A percentile compares a stretch with the other conserved stretches of the same genome.
phyloP scores from a whole-genome alignment of 2,113 vertebrate genomes.

The Gallinago media region DNA sequence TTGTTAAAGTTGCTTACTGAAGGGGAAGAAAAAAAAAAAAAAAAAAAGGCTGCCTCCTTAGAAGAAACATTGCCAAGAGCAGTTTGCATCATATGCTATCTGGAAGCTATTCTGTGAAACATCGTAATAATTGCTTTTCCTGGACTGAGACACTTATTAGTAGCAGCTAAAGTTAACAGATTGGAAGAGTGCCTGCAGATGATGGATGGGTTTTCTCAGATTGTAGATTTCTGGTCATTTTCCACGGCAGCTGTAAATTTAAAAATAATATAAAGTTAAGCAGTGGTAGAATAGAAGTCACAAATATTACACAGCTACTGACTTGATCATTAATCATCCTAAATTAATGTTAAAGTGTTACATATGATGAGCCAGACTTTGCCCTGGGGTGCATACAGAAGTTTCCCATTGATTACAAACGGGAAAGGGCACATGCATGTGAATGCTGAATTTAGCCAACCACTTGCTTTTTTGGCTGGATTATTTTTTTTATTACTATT shows the following conservation, averaged over 20 bases:
- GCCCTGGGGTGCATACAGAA: neutral
- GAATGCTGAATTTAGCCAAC: neutral
- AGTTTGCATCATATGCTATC: slow-evolving; percentile 53
- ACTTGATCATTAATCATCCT: slow-evolving; percentile 52
- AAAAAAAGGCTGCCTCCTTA: neutral
- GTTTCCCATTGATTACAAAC: slow-evolving; percentile 19
- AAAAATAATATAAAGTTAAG: slow-evolving; percentile 53
- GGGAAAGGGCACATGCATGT: neutral
- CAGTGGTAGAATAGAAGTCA: slow-evolving; percentile 33
- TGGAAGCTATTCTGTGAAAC: slow-evolving; percentile 84
- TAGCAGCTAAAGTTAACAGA: slow-evolving; percentile 87
- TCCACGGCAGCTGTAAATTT: slow-evolving; percentile 83
- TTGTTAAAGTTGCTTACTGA: neutral
- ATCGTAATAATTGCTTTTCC: slow-evolving; percentile 64
- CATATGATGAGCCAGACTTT: slow-evolving; percentile 33
- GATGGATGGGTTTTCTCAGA: slow-evolving; percentile 86
- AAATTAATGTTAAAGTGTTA: slow-evolving; percentile 45
- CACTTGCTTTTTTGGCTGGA: neutral
- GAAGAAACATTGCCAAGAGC: slow-evolving; percentile 31
- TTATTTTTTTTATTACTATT: neutral
- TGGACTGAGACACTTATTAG: slow-evolving; percentile 88
- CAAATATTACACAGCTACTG: slow-evolving; percentile 15
- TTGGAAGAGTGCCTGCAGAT: slow-evolving; percentile 68
- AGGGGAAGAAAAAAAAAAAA: neutral
- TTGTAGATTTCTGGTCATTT: slow-evolving; percentile 87